Evolutionary conservation across 2,113 vertebrate genomes (phyloP).

Genomic region (Pagrus major): DNA sequence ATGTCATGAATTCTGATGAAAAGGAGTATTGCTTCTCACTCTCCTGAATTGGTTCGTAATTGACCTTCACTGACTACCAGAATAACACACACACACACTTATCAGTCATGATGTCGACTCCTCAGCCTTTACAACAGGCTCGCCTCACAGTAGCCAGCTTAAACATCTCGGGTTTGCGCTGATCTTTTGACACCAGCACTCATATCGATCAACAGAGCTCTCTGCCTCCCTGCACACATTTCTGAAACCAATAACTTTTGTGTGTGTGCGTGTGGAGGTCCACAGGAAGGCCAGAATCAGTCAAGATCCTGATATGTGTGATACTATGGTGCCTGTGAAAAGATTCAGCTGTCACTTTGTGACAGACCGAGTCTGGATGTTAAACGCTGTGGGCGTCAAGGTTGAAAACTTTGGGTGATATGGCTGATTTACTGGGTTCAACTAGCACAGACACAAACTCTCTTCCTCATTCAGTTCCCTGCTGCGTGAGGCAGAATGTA

Average conservation of each 20-base stretch:
- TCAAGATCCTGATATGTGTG: conserved; percentile 21
- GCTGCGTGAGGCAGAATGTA: not conserved
- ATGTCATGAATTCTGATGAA: conserved; percentile 10
- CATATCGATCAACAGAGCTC: conserved; percentile 52
- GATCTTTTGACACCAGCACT: conserved; percentile 60
- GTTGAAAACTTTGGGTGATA: conserved; percentile 16
- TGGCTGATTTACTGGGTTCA: conserved; percentile 11
- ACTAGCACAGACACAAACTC: not conserved
- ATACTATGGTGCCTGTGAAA: conserved; percentile 29
- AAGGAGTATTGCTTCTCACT: conserved; percentile 5
- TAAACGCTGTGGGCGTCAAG: conserved; percentile 22
- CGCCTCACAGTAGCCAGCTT: conserved; percentile 12
- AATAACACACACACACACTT: not conserved
- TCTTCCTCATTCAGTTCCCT: not conserved
- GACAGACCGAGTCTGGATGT: conserved; percentile 27
- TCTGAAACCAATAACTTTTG: conserved; percentile 31
- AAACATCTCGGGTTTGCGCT: conserved; percentile 39
- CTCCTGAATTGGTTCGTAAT: not conserved
- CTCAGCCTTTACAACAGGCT: conserved; percentile 15
- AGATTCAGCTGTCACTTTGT: conserved; percentile 37
- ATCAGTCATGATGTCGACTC: conserved; percentile 20
- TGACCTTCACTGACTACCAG: conserved; percentile 38
- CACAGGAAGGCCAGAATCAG: not conserved
- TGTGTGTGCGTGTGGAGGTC: not conserved
- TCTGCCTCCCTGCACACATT: conserved; percentile 31